These are phyloP conservation scores for Megastigmus dorsalis DNA, from an alignment of 2,888 invertebrate genomes.

Conservation along the genomic window DNA sequence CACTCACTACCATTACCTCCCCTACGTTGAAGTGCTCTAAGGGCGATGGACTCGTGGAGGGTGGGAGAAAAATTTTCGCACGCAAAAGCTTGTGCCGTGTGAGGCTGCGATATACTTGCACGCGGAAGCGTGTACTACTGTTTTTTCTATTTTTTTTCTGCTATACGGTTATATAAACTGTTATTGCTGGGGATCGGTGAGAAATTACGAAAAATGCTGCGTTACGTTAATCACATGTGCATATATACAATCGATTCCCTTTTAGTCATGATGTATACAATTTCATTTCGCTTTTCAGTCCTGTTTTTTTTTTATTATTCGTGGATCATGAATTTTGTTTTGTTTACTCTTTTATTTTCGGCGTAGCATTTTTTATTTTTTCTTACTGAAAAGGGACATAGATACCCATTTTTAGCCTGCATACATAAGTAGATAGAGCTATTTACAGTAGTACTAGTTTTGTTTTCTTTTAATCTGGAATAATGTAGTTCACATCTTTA, in stretches of 20 bases:
- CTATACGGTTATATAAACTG: too few relatives aligned
- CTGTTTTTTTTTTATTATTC: neutral
- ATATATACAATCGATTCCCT: neutral
- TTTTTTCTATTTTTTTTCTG: too few relatives aligned
- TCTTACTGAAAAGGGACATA: conserved; percentile 4
- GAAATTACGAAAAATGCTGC: conserved; percentile 51
- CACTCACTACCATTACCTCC: conserved; percentile 34
- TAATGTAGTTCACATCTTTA: conserved; percentile 1
- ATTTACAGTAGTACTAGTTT: conserved; percentile 36
- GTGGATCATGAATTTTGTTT: neutral
- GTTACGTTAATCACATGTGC: neutral
- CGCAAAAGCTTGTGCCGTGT: conserved; percentile 7
- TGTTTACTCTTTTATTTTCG: conserved; percentile 5
- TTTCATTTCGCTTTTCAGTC: conserved; percentile 17
- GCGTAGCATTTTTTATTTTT: conserved; percentile 50
- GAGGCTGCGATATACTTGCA: neutral
- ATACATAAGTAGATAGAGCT: conserved; percentile 35
- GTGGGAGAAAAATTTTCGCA: conserved; percentile 26
- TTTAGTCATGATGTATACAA: neutral
- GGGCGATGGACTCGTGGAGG: conserved; percentile 28
- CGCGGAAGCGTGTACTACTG: too few relatives aligned
- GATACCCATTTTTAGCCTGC: conserved; percentile 8
- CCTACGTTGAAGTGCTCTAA: conserved; percentile 5
- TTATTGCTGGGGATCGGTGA: conserved; percentile 37
- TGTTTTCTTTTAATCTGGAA: conserved; percentile 37